Conservation (phyloP, 2,113 vertebrate species). For the Gobiocypris rarus region DNA sequence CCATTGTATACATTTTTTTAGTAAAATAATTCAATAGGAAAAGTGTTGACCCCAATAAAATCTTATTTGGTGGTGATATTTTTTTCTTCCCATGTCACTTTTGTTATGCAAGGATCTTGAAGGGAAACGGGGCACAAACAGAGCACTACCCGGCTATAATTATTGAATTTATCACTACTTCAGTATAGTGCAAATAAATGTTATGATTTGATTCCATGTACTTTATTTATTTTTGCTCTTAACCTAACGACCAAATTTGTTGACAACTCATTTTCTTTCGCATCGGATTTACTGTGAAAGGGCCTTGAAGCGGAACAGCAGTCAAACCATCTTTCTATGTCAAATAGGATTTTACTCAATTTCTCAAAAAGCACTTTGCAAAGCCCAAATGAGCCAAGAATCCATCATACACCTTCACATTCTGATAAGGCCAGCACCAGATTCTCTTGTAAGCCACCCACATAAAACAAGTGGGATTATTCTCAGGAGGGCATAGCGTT, state of each 20-base stretch:
- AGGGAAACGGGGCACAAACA: background rate
- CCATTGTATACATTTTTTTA: too few species aligned
- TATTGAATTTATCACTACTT: too few species aligned
- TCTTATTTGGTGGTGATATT: too few species aligned
- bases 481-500: conserved; percentile 1
- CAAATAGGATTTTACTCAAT: background rate
- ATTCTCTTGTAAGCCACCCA: conserved; percentile 5
- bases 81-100: too few species aligned
- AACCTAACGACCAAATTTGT: background rate
- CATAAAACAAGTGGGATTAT: background rate
- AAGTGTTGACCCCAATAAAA: too few species aligned
- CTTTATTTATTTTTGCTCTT: background rate
- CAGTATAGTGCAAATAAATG: background rate
- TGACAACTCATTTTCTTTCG: background rate
- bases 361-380: background rate
- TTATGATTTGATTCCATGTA: background rate
- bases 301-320: background rate
- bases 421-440: conserved; percentile 6
- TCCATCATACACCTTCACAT: conserved; percentile 6
- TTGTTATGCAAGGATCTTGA: too few species aligned
- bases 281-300: background rate
- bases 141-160: background rate
- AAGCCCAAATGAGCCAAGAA: background rate
- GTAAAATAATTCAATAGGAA: too few species aligned
- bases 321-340: background rate